These are phyloP conservation scores for Zosterops pallidus DNA, from an alignment of 2,113 vertebrate species.

Conservation along the genomic window DNA sequence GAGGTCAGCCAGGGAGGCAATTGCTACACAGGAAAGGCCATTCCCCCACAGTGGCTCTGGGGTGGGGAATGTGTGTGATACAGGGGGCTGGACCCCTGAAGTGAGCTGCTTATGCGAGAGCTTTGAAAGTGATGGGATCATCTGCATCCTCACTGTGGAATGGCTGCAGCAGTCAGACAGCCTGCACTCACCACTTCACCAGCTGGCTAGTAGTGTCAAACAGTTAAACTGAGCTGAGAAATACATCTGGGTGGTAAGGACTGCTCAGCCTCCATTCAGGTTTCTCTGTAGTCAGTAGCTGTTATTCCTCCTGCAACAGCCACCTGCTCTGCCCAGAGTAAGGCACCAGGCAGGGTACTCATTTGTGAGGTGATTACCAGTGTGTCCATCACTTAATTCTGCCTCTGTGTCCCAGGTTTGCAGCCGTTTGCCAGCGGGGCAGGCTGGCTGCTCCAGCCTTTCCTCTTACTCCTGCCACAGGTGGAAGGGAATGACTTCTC, in stretches of 20 bases:
- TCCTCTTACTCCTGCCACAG: neutral
- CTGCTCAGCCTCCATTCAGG: neutral
- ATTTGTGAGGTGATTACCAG: neutral
- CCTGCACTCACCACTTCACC: neutral
- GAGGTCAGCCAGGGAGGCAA: neutral
- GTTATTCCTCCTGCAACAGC: neutral
- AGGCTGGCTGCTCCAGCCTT: neutral
- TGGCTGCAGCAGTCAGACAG: neutral
- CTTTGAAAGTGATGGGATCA: rapidly evolving
- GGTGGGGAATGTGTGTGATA: rapidly evolving
- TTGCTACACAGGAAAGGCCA: rapidly evolving
- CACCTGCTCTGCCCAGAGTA: rapidly evolving
- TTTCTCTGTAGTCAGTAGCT: neutral
- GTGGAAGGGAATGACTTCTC: neutral
- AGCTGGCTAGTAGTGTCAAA: neutral
- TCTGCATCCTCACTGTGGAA: neutral
- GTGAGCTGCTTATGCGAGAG: neutral
- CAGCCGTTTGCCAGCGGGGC: rapidly evolving
- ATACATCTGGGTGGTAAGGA: neutral
- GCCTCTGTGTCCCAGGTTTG: rapidly evolving
- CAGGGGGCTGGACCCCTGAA: rapidly evolving
- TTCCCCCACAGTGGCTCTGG: neutral
- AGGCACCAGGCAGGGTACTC: neutral
- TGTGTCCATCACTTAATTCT: neutral
- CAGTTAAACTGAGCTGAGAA: neutral